Percentiles rank a stretch among this genome's conserved stretches.
phyloP scores from a whole-genome alignment of 2,888 invertebrate species.

The Chironomus riparius region DNA sequence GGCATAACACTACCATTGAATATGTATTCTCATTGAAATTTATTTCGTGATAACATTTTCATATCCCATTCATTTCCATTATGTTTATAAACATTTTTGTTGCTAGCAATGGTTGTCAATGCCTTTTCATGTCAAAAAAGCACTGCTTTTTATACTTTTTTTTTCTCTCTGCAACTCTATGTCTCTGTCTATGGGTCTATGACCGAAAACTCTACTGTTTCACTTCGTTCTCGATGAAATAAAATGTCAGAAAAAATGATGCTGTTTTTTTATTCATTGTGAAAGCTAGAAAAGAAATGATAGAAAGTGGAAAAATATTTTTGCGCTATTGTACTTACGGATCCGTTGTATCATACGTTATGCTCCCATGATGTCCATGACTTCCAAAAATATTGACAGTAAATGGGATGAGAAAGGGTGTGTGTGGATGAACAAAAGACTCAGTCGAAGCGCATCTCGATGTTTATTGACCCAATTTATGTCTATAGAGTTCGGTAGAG shows the following conservation, averaged over 20 bases:
- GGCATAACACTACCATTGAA: too few species aligned
- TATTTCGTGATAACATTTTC: conserved; percentile 22
- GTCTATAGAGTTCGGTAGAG: background rate
- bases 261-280: background rate
- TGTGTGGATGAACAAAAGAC: background rate
- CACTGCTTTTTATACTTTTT: background rate
- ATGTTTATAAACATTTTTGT: background rate
- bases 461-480: conserved; percentile 17
- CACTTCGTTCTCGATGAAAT: background rate
- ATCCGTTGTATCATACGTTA: background rate
- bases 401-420: too few species aligned
- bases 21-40: conserved; percentile 14
- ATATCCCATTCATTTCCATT: background rate
- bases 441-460: background rate
- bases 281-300: background rate
- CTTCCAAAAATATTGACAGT: background rate
- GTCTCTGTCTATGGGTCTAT: too few species aligned
- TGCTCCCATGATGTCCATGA: background rate
- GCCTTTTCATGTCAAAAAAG: background rate
- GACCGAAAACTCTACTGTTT: background rate
- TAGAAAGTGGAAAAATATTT: background rate
- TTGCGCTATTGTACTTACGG: background rate
- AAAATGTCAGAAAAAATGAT: conserved; percentile 3
- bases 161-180: background rate
- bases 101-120: conserved; percentile 16